Base-by-base conservation (phyloP, 2,113 vertebrate genomes). In the Bucco capensis region DNA sequence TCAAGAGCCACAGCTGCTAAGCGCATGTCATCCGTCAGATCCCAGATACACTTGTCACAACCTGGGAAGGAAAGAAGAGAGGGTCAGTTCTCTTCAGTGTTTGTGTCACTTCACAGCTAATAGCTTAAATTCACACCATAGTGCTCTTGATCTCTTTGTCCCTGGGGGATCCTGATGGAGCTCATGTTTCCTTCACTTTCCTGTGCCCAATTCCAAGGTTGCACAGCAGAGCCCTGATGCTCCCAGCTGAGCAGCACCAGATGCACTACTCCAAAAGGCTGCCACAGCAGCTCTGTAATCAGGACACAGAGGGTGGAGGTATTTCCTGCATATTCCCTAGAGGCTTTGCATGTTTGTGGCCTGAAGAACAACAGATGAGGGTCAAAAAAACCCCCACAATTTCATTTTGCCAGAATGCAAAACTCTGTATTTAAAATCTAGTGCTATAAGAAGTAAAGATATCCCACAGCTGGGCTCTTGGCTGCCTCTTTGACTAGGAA, bases 11-110 rank as follows among this genome's bases (percentile, higher is more conserved):
- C 97, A 13, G 98, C 98, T 16, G 98, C 98, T 83, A 97, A 82
- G 38, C 94, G 95, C 50, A 99, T 96, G 93, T 99, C 99, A 31
- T 98, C 98, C 16, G 98, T 99, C 97, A 99, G 97, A 95, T 98
- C 98, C 99, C 99, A 99, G 83, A 99, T 98, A 53, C 99, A 99
- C 53, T 99, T 98, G 81, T 99, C 98, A 38, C 99, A 99, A 90
- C 97, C 99, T 99, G 90, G 25, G 50, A 76, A 91, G 33, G 70
- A 94, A 96, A 77, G 11, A 88, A 27, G 10, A 27, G 9, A n/a
- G 8, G 8, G 42, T 25, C 5, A 84, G 28, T 83, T 94, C 93
- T 60, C 35, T 88, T 60, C 30, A 42, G 65, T 49, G 56, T 28
- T 60, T 71, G 9, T 66, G 42, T 31, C 61, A 81, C 46, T 75